Evolutionary conservation across 1,140 invertebrate genomes (phyloP).

Genomic region (Aphis craccivora): DNA sequence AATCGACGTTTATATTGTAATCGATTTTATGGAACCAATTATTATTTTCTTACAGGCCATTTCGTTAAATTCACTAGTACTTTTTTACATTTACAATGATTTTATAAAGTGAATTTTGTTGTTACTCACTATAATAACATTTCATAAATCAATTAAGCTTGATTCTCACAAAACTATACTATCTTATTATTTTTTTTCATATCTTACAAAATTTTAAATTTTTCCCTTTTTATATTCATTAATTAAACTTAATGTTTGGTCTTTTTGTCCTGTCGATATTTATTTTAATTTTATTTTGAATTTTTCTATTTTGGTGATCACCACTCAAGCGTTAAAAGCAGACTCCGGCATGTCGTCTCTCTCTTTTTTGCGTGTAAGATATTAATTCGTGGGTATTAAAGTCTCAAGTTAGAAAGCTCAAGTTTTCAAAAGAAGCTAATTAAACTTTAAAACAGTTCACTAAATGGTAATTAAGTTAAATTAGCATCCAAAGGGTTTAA

Average conservation of each 20-base stretch:
- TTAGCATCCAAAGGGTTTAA: slow-evolving; percentile 1
- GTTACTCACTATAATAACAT: background rate
- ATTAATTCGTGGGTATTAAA: slow-evolving; percentile 47
- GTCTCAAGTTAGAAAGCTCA: slow-evolving; percentile 28
- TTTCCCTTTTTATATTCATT: background rate
- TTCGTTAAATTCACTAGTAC: background rate
- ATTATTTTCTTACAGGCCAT: slow-evolving; percentile 10
- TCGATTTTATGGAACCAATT: slow-evolving; percentile 5
- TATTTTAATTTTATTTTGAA: background rate
- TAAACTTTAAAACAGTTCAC: background rate
- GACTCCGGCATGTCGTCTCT: background rate
- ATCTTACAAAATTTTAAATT: background rate
- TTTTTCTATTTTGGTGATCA: background rate
- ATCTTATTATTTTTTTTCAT: background rate
- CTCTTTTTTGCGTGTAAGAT: background rate
- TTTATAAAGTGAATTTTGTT: background rate
- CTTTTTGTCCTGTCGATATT: background rate
- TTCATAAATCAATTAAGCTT: background rate
- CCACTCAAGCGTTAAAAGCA: background rate
- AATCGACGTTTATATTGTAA: background rate
- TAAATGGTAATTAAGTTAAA: slow-evolving; percentile 32
- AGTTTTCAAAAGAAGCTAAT: slow-evolving; percentile 35
- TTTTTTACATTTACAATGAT: background rate
- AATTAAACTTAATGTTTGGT: background rate
- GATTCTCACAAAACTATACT: background rate